These are phyloP conservation scores for Nycticorax nycticorax DNA, from an alignment of 2,113 vertebrate species.

Conservation along the genomic window DNA sequence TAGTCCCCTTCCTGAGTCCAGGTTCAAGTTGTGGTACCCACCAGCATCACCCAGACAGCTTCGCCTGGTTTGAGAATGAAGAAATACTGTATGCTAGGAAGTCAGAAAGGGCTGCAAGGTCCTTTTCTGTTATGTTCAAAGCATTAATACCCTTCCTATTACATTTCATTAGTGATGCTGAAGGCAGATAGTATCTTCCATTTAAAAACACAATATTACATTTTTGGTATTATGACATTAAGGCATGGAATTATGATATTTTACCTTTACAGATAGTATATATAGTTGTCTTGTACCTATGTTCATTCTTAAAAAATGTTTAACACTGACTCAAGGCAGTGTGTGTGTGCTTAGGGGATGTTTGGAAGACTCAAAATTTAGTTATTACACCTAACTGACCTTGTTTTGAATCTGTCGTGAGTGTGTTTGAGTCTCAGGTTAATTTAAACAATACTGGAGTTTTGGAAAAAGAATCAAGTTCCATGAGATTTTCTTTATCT, in stretches of 20 bases:
- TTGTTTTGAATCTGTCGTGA: neutral
- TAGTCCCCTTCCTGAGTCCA: neutral
- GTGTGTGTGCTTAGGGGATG: neutral
- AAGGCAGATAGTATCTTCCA: neutral
- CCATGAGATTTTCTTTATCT: conserved; percentile 77
- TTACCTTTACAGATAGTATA: neutral
- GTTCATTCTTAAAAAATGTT: neutral
- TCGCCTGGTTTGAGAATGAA: neutral
- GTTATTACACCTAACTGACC: conserved; percentile 8
- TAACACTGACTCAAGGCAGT: neutral
- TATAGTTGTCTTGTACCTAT: neutral
- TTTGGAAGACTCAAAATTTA: neutral
- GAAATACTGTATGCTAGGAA: neutral
- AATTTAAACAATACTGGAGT: conserved; percentile 60
- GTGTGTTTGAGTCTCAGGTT: conserved; percentile 25
- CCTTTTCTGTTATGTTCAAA: neutral
- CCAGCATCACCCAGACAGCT: neutral
- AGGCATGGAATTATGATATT: neutral
- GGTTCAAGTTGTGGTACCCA: neutral
- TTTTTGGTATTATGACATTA: neutral
- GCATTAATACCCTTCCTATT: neutral
- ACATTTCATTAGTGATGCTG: neutral
- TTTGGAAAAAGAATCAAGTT: conserved; percentile 53
- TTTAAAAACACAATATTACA: neutral
- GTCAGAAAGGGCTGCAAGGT: neutral